Conservation (phyloP, 2,888 invertebrate species). For the Tetragonula carbonaria region DNA sequence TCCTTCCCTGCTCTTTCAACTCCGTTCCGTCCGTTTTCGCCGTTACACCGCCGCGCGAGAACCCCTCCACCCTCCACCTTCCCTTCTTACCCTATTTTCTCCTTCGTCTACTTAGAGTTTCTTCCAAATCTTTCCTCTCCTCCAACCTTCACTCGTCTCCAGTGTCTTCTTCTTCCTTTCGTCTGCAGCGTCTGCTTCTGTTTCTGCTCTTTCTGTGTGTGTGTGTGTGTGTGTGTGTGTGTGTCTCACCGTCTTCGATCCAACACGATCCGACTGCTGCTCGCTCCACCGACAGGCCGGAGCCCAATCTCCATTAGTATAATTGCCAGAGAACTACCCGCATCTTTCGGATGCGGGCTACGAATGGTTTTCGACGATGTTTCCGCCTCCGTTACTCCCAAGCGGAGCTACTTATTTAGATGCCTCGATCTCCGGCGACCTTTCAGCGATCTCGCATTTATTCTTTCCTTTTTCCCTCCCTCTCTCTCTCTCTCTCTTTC, state of each 20-base stretch:
- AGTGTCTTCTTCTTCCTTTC: not conserved
- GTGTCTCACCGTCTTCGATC: conserved; percentile 30
- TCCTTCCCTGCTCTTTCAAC: conserved; percentile 55
- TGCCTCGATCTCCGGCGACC: conserved; percentile 37
- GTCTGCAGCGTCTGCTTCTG: conserved; percentile 10
- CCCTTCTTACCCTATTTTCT: not conserved
- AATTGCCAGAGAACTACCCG: conserved; percentile 82
- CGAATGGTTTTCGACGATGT: conserved; percentile 64
- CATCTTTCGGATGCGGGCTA: conserved; percentile 76
- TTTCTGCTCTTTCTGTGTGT: conserved; percentile 1
- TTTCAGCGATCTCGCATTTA: conserved; percentile 44
- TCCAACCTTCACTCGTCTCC: too few relatives aligned
- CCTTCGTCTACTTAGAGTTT: conserved; percentile 25
- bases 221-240: too few relatives aligned
- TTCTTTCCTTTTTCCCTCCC: not conserved
- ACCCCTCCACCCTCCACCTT: not conserved
- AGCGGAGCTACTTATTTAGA: conserved; percentile 51
- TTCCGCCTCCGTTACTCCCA: conserved; percentile 58
- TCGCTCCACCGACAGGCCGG: conserved; percentile 52
- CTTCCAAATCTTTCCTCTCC: not conserved
- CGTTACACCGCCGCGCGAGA: conserved; percentile 14
- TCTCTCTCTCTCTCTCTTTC: not conserved
- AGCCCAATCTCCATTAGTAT: conserved; percentile 82
- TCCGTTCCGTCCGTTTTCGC: conserved; percentile 46
- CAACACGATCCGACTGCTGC: conserved; percentile 26